Percentiles rank a stretch among this genome's conserved stretches.
phyloP scores from a whole-genome alignment of 92 coral and sea anemone genomes.

The Desmophyllum pertusum region DNA sequence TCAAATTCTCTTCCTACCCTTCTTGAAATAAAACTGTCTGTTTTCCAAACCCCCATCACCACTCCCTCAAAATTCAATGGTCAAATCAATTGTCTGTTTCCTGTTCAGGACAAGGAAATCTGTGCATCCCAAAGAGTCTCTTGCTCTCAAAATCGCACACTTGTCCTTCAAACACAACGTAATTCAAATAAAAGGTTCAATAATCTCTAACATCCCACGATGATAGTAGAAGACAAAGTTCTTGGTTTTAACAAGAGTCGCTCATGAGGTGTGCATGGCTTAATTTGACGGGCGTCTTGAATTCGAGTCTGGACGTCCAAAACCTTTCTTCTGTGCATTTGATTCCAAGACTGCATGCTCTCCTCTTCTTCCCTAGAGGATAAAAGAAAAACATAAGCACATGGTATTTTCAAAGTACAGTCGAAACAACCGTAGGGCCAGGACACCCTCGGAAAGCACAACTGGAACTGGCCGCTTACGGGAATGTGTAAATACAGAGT shows the following conservation, averaged over 20 bases:
- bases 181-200: background rate
- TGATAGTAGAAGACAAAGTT: background rate
- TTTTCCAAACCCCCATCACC: background rate
- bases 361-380: constrained; percentile 18
- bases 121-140: background rate
- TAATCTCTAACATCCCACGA: background rate
- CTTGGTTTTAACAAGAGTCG: background rate
- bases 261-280: background rate
- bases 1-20: background rate
- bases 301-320: constrained; percentile 15
- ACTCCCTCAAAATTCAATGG: background rate
- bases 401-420: no score
- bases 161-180: background rate
- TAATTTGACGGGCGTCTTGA: constrained; percentile 9
- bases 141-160: background rate
- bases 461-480: no score
- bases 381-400: no score
- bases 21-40: background rate
- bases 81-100: background rate
- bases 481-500: no score
- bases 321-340: constrained; percentile 1
- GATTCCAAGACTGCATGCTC: background rate
- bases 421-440: no score
- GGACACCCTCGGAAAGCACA: no score
- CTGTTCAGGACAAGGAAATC: background rate